Evolutionary conservation across 2,797 vertebrate species (phyloP).

Genomic region (Enteromius radiatus): DNA sequence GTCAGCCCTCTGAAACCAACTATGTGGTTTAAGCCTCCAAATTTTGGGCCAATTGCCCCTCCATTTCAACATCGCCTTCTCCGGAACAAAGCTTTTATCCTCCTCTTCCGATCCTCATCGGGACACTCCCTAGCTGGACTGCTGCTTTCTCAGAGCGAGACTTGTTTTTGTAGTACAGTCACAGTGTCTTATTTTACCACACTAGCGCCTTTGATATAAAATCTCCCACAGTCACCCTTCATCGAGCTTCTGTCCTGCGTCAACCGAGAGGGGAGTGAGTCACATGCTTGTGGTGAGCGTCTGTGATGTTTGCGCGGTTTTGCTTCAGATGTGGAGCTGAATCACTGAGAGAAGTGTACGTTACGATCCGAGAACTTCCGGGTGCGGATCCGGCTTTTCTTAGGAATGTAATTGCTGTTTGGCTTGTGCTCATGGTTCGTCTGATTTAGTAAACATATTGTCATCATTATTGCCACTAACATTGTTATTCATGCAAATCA

Average conservation of each 20-base stretch:
- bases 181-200: constrained; percentile 53
- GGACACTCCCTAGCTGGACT: constrained; percentile 42
- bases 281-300: constrained; percentile 32
- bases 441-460: constrained; percentile 27
- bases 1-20: constrained; percentile 84
- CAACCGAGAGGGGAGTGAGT: constrained; percentile 47
- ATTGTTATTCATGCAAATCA: constrained; percentile 33
- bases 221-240: constrained; percentile 35
- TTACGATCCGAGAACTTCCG: constrained; percentile 42
- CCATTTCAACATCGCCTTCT: not conserved
- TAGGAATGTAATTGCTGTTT: constrained; percentile 46
- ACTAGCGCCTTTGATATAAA: constrained; percentile 51
- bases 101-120: constrained; percentile 42
- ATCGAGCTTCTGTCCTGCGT: constrained; percentile 40
- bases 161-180: constrained; percentile 48
- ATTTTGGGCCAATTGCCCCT: constrained; percentile 8
- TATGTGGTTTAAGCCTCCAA: constrained; percentile 82
- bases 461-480: constrained; percentile 37
- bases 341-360: constrained; percentile 47
- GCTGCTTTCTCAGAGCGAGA: constrained; percentile 47
- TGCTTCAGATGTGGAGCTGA: constrained; percentile 55
- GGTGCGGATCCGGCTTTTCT: constrained; percentile 46
- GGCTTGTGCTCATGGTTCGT: constrained; percentile 39
- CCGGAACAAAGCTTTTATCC: constrained; percentile 30
- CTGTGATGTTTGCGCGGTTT: constrained; percentile 45